Conservation (phyloP, 1,140 invertebrate genomes). For the Choristoneura fumiferana region DNA sequence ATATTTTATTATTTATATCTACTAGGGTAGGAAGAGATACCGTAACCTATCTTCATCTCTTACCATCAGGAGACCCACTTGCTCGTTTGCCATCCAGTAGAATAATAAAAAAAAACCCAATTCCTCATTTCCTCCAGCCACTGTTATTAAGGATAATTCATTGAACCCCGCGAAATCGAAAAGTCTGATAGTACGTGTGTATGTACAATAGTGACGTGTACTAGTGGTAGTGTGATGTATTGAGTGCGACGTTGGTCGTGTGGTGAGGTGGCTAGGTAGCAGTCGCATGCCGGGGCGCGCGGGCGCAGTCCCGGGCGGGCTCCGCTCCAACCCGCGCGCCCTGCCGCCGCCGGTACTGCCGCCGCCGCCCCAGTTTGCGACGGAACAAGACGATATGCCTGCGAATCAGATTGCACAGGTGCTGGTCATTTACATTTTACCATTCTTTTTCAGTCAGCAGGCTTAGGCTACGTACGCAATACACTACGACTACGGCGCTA, state of each 20-base stretch:
- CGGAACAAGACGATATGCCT: constrained; percentile 66
- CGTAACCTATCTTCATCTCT: too few relatives aligned
- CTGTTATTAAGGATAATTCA: too few relatives aligned
- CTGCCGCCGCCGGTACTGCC: constrained; percentile 67
- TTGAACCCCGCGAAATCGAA: constrained; percentile 5
- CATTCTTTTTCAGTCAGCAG: too few relatives aligned
- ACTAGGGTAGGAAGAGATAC: too few relatives aligned
- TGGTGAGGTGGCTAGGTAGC: constrained; percentile 50
- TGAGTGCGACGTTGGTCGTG: constrained; percentile 24
- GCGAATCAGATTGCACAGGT: constrained; percentile 73
- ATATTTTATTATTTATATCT: too few relatives aligned
- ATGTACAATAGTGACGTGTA: too few relatives aligned
- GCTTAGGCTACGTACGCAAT: too few relatives aligned
- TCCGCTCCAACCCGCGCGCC: constrained; percentile 68
- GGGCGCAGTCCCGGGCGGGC: constrained; percentile 68
- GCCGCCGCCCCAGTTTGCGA: constrained; percentile 72
- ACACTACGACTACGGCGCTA: too few relatives aligned
- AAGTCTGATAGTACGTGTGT: constrained; percentile 23
- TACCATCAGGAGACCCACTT: too few relatives aligned
- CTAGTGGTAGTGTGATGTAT: constrained; percentile 19
- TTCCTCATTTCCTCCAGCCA: too few relatives aligned
- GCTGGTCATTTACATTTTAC: background rate
- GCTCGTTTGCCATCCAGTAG: too few relatives aligned
- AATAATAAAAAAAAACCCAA: too few relatives aligned
- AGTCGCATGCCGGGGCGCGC: constrained; percentile 71